Evolutionary conservation across 2,113 vertebrate genomes (phyloP).

Genomic region (Oncorhynchus masou): DNA sequence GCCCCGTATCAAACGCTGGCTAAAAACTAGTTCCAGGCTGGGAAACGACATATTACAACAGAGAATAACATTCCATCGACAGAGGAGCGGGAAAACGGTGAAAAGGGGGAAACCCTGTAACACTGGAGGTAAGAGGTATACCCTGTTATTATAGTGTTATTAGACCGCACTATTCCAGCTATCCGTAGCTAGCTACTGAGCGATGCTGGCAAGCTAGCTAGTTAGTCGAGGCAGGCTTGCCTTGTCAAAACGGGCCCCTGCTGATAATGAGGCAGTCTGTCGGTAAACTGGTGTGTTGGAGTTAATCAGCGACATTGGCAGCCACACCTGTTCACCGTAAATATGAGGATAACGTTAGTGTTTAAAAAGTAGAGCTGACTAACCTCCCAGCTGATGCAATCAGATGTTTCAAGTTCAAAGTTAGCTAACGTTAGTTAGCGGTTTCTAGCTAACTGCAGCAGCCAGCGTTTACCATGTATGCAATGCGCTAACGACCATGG

Average conservation of each 20-base stretch:
- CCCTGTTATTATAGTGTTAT: conserved; percentile 4
- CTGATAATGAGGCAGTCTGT: background rate
- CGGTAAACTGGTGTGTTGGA: background rate
- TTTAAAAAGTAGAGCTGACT: background rate
- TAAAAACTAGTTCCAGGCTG: conserved; percentile 44
- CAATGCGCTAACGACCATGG: too few relatives aligned
- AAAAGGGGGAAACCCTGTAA: conserved; percentile 43
- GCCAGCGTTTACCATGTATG: background rate
- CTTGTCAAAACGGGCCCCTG: background rate
- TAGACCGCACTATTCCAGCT: conserved; percentile 7
- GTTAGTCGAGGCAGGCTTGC: background rate
- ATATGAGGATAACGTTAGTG: too few relatives aligned
- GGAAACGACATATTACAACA: conserved; percentile 57
- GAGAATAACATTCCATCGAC: conserved; percentile 56
- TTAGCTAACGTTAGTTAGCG: background rate
- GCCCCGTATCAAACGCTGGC: conserved; percentile 1
- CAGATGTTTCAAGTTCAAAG: background rate
- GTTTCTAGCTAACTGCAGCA: background rate
- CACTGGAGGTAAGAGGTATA: conserved; percentile 56
- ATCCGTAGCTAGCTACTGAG: background rate
- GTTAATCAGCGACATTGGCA: background rate
- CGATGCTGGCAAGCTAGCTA: background rate
- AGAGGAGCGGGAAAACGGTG: conserved; percentile 35
- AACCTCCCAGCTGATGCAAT: too few relatives aligned
- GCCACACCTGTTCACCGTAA: background rate